Conservation (phyloP, 1,140 invertebrate species). For the Phocides pigmalion region DNA sequence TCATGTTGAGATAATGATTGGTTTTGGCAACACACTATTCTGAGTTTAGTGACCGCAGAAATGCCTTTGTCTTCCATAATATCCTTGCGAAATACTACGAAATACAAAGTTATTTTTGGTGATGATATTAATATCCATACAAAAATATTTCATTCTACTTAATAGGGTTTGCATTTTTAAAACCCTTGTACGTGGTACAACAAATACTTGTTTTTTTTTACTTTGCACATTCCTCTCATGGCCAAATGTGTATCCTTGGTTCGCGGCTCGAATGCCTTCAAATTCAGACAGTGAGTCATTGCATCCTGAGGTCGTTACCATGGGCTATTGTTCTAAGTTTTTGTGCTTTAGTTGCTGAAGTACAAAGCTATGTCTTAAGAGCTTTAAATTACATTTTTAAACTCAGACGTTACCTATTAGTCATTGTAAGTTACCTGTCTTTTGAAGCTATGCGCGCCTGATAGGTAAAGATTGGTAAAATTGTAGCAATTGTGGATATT, state of each 20-base stretch:
- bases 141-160: too few relatives aligned
- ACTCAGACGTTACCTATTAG: neutral
- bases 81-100: too few relatives aligned
- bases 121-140: too few relatives aligned
- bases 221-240: neutral
- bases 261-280: neutral
- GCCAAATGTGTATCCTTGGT: slow-evolving; percentile 2
- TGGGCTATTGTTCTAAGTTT: slow-evolving; percentile 52
- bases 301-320: slow-evolving; percentile 52
- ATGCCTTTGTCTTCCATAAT: too few relatives aligned
- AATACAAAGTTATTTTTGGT: too few relatives aligned
- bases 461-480: neutral
- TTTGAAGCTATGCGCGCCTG: neutral
- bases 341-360: slow-evolving; percentile 23
- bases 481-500: too few relatives aligned
- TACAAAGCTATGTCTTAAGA: slow-evolving; percentile 20
- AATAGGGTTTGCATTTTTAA: too few relatives aligned
- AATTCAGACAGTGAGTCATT: slow-evolving; percentile 46
- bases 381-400: slow-evolving; percentile 12
- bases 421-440: slow-evolving; percentile 9
- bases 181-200: neutral
- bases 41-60: too few relatives aligned
- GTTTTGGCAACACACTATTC: too few relatives aligned
- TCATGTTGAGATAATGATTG: too few relatives aligned
- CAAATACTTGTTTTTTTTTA: neutral